Percentiles rank a stretch among this genome's conserved stretches.
Conservation (phyloP, 2,888 invertebrate species). For the Microplitis manilae region DNA sequence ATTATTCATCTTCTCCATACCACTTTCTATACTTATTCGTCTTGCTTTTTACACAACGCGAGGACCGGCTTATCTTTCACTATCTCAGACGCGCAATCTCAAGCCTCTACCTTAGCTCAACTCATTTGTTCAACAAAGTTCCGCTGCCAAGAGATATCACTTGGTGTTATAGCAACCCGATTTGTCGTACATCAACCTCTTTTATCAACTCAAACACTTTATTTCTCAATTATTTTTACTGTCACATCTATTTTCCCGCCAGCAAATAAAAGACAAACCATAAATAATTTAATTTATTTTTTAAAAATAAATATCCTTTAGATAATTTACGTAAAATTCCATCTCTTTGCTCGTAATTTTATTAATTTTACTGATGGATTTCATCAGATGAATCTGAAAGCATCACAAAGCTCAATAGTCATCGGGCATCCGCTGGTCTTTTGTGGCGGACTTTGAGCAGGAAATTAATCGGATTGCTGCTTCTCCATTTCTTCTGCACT, state of each 20-base stretch:
- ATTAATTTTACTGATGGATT: constrained; percentile 14
- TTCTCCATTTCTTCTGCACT: constrained; percentile 6
- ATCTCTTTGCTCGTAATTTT: constrained; percentile 10
- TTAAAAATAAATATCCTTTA: neutral
- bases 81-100: constrained; percentile 55
- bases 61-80: constrained; percentile 16
- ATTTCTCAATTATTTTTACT: neutral
- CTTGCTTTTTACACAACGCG: neutral
- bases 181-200: neutral
- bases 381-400: neutral
- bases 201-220: neutral
- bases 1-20: neutral
- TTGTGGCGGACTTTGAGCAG: constrained; percentile 29
- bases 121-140: constrained; percentile 47
- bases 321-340: neutral
- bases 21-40: neutral
- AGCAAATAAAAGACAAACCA: neutral
- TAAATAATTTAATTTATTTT: neutral
- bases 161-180: constrained; percentile 25
- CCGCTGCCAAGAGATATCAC: constrained; percentile 43
- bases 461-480: constrained; percentile 43
- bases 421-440: constrained; percentile 28
- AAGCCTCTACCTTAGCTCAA: constrained; percentile 36
- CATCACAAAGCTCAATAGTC: constrained; percentile 14
- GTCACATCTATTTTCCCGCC: neutral